Evolutionary conservation across 1,140 invertebrate genomes (phyloP), one percentile per base, ranked within the genome.

Genomic region (Drosophila aff.): DNA sequence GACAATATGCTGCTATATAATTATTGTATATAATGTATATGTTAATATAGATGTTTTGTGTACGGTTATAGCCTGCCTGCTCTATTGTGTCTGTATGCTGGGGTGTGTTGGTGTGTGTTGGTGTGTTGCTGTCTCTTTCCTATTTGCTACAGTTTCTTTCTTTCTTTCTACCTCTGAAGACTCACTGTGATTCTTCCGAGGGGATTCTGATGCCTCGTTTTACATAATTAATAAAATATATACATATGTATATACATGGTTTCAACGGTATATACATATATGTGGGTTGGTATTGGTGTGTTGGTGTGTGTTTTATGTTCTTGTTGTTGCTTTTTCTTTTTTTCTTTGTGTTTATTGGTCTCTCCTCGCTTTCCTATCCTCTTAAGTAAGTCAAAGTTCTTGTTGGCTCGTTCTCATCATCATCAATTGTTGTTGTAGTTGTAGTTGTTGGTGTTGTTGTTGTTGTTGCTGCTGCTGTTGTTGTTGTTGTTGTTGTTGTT

Each of bases 211-310:
- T 90, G 85, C 84, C 78, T 87, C 81, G 64, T 80, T 83, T 79
- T 81, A 66, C 55, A 82, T 82, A 86, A 86, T 77, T 87, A 89
- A 84, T 90, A 90, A 90, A 90, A 84, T 87, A 89, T 89, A 77
- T 89, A 89, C 86, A 89, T 89, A 81, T 82, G 69, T 91, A 67
- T 85, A 72, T 85, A 84, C 66, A 82, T 66, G 76, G 75, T 43
- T 76, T 76, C 52, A 77, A 66, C 61, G 62, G 62, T 76, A 72
- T 80, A 72, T 67, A 68, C 46, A 68, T 80, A 78, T 78, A 78
- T 68, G 67, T 50, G 72, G 75, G 21, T 82, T 44, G 47, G 50
- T 79, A 36, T 77, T 77, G 59, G 71, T 74, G 44, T 80, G 41
- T 57, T 44, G 10, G 43, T 55, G 38, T 53, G 11, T 57, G 5